Percentiles rank a stretch among this genome's conserved stretches.
Evolutionary conservation across 2,888 invertebrate species (phyloP).

Genomic region (Trilocha varians): DNA sequence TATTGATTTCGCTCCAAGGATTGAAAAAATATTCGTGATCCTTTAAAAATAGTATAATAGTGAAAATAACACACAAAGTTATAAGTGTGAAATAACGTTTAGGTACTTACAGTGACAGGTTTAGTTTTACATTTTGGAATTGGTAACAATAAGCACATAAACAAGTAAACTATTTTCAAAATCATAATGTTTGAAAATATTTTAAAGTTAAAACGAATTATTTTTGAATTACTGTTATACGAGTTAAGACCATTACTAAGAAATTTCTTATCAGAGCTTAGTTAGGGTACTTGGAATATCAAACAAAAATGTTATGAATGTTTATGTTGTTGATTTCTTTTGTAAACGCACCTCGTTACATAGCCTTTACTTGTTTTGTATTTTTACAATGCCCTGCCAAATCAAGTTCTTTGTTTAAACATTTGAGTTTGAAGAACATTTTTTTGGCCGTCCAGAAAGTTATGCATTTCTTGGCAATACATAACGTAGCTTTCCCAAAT

Average conservation of each 20-base stretch:
- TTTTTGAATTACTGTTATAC: no score
- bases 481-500: slow-evolving; percentile 56
- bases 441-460: slow-evolving; percentile 49
- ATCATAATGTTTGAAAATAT: neutral
- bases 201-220: no score
- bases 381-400: slow-evolving; percentile 45
- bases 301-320: slow-evolving; percentile 6
- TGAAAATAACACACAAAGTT: no score
- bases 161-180: neutral
- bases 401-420: slow-evolving; percentile 42
- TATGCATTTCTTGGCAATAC: slow-evolving; percentile 51
- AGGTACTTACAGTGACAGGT: neutral
- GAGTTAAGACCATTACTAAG: slow-evolving; percentile 6
- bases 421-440: slow-evolving; percentile 45
- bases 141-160: neutral
- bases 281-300: slow-evolving; percentile 13
- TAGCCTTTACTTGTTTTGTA: slow-evolving; percentile 30
- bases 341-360: slow-evolving; percentile 24
- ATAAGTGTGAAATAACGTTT: slow-evolving; percentile 3
- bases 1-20: slow-evolving; percentile 36
- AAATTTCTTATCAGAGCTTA: slow-evolving; percentile 16
- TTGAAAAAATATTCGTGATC: slow-evolving; percentile 21
- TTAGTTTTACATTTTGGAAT: neutral
- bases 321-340: slow-evolving; percentile 28
- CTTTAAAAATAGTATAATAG: no score